Evolutionary conservation across 2,797 vertebrate genomes (phyloP), one percentile per base, ranked within the genome.

Genomic region (Silurus lanzhouensis): DNA sequence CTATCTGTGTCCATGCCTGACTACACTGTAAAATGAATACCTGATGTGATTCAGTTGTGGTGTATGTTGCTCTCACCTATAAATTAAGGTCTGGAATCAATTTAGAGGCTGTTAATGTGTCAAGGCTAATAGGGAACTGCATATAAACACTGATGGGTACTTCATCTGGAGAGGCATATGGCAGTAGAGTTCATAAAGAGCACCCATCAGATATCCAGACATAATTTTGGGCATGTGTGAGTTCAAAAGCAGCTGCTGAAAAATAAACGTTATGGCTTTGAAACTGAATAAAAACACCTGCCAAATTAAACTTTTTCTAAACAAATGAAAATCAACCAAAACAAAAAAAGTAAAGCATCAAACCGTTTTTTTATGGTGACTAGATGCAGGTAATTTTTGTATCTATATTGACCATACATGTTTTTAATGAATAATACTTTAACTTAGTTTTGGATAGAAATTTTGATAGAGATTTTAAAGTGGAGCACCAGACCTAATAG

Each of bases 41-140:
- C 12, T 67, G 55, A 72, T 85, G 58, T 90, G 89, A 38, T 80
- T 85, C 78, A 72, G 82, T 87, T 78, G 89, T 89, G 67, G 93
- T 85, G 75, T 87, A 84, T 15, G 27, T 83, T 6, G 48, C 25
- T 1, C 60, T 82, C 84, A 75, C 58, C 86, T 87, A 89, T 92
- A 91, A 88, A 84, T 61, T 6, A 12, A 67, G 60, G 87, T 93
- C 94, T 95, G 94, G 93, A 91, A 94, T 90, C 92, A 93, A 94
- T 94, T 93, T 89, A 84, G 84, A 78, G 88, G 68, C 89, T 84
- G 91, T 95, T 93, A 93, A 94, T 92, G 88, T 91, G 91, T 90
- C 92, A 91, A 15, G 88, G 89, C 84, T 92, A 88, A 93, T 89
- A 84, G 85, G 85, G 79, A 91, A 90, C 83, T 89, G 86, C 84